Conservation (phyloP, 2,888 invertebrate genomes). For the Vannuccia rotundouncinata region DNA sequence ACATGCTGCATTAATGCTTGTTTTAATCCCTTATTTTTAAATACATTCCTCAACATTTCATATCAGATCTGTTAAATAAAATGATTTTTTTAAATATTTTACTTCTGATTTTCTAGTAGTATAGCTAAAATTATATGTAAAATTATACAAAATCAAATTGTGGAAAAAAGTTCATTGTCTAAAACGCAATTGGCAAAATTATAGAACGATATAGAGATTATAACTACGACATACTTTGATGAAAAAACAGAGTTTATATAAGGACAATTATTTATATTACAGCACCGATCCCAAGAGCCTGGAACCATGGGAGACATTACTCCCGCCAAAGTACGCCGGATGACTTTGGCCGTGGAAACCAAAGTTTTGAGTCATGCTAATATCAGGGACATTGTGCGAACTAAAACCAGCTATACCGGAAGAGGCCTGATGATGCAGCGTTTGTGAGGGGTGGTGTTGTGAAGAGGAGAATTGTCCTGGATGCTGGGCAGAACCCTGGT, state of each 20-base stretch:
- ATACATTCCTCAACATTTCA: no score
- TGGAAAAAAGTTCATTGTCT: neutral
- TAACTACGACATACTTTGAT: no score
- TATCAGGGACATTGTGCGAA: neutral
- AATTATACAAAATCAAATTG: no score
- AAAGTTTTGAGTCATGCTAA: neutral
- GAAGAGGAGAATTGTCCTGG: neutral
- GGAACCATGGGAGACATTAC: neutral
- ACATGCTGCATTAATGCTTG: no score
- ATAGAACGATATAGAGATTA: neutral
- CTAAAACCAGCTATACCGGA: neutral
- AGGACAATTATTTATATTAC: no score
- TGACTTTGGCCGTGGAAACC: neutral
- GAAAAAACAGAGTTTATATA: no score
- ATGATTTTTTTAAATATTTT: no score
- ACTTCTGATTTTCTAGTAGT: no score
- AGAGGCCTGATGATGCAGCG: neutral
- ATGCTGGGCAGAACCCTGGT: neutral
- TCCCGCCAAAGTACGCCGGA: neutral
- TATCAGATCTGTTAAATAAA: no score
- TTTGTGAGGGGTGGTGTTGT: neutral
- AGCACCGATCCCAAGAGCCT: conserved; percentile 1
- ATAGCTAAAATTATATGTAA: no score
- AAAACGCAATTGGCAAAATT: neutral
- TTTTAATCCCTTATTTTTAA: no score